Percentiles rank a stretch among this genome's conserved stretches.
These are phyloP conservation scores for Trissonchulus sp. DNA, from an alignment of 2,888 invertebrate species.

Conservation along the genomic window DNA sequence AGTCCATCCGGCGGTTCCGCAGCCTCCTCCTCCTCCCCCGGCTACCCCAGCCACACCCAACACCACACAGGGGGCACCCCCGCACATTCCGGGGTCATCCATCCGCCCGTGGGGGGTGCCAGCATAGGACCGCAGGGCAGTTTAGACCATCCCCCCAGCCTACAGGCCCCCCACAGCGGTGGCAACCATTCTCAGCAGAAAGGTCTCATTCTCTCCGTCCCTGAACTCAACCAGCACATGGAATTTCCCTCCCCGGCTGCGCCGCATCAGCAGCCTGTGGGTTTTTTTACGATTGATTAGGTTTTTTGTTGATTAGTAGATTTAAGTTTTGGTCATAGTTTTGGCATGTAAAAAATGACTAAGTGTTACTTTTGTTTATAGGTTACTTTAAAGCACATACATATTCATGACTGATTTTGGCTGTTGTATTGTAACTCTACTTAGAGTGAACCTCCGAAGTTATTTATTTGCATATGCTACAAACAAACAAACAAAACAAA, in stretches of 20 bases:
- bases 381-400: no score
- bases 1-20: conserved; percentile 21
- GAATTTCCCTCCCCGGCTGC: conserved; percentile 26
- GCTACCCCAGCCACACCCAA: conserved; percentile 4
- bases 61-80: background rate
- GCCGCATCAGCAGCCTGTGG: background rate
- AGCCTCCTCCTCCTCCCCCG: conserved; percentile 16
- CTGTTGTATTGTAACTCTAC: no score
- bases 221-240: conserved; percentile 1
- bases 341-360: no score
- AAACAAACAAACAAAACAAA: no score
- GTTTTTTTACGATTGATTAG: no score
- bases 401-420: no score
- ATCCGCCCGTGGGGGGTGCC: conserved; percentile 5
- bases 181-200: background rate
- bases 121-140: background rate
- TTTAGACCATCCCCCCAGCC: background rate
- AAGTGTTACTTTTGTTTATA: no score
- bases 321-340: no score
- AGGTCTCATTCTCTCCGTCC: conserved; percentile 23
- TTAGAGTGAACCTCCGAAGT: no score
- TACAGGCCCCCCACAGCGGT: background rate
- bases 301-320: no score
- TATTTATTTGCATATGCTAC: no score
- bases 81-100: background rate